Evolutionary conservation across 2,888 invertebrate genomes (phyloP).

Genomic region (Odontothrips loti): DNA sequence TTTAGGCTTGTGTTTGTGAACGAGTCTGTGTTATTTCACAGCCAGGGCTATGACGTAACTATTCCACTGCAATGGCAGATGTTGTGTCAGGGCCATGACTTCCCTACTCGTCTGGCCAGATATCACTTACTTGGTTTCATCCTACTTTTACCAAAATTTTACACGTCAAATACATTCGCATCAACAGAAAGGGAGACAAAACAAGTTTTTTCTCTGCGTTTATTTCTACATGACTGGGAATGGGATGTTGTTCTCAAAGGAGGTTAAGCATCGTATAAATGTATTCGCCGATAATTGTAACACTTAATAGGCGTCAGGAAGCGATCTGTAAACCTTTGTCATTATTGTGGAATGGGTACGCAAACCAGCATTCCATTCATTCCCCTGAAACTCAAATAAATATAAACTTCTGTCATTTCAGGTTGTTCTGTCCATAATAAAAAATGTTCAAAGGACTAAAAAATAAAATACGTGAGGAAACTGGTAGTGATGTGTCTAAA

Average conservation of each 20-base stretch:
- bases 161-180: no score
- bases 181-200: no score
- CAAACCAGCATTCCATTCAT: background rate
- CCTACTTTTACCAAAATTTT: no score
- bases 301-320: no score
- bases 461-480: conserved; percentile 85
- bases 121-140: no score
- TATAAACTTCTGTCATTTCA: background rate
- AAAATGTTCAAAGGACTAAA: conserved; percentile 83
- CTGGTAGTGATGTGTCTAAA: conserved; percentile 70
- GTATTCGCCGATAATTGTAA: background rate
- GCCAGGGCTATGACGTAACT: background rate
- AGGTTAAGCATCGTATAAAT: background rate
- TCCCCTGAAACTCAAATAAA: background rate
- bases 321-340: background rate
- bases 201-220: no score
- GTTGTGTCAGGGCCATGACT: background rate
- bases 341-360: background rate
- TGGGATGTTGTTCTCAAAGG: background rate
- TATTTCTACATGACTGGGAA: no score
- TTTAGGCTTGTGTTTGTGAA: background rate
- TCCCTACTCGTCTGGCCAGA: background rate
- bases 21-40: background rate
- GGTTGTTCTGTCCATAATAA: background rate
- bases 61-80: background rate